These are phyloP conservation scores for Cherax destructor DNA, from an alignment of 1,140 invertebrate species.

Conservation along the genomic window DNA sequence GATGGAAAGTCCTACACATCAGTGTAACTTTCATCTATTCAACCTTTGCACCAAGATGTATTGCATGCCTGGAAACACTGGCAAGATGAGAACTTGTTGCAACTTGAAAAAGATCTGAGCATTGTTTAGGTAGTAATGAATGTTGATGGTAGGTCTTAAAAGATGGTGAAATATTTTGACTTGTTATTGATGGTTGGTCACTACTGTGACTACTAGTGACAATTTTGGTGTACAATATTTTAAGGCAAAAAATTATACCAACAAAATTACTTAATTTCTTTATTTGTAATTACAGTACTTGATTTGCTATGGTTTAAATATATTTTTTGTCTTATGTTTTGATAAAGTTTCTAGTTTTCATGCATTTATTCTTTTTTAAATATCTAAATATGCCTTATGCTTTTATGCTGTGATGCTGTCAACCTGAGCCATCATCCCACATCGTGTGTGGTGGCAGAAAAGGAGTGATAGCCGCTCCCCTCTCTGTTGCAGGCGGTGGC, in stretches of 20 bases:
- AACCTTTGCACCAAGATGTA: not conserved
- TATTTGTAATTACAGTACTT: not conserved
- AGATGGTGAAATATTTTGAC: not conserved
- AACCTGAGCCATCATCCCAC: not conserved
- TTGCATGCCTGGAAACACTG: not conserved
- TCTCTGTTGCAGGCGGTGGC: constrained; percentile 68
- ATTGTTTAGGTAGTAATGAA: not conserved
- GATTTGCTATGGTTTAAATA: constrained; percentile 1
- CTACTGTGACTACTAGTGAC: too few species aligned
- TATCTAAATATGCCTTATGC: not conserved
- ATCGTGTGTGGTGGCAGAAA: constrained; percentile 4
- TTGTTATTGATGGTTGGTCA: not conserved
- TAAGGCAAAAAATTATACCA: not conserved
- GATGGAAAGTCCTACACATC: not conserved
- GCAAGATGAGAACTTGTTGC: constrained; percentile 3
- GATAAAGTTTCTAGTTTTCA: not conserved
- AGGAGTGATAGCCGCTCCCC: constrained; percentile 55
- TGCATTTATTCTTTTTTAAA: not conserved
- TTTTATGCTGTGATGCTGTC: not conserved
- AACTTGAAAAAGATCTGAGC: not conserved
- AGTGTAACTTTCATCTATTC: not conserved
- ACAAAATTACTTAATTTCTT: not conserved
- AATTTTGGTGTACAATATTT: too few species aligned
- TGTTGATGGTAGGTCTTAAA: not conserved
- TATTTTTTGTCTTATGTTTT: not conserved